These are phyloP conservation scores for Drosophila seclusa DNA, from an alignment of 2,888 invertebrate species.

Conservation along the genomic window DNA sequence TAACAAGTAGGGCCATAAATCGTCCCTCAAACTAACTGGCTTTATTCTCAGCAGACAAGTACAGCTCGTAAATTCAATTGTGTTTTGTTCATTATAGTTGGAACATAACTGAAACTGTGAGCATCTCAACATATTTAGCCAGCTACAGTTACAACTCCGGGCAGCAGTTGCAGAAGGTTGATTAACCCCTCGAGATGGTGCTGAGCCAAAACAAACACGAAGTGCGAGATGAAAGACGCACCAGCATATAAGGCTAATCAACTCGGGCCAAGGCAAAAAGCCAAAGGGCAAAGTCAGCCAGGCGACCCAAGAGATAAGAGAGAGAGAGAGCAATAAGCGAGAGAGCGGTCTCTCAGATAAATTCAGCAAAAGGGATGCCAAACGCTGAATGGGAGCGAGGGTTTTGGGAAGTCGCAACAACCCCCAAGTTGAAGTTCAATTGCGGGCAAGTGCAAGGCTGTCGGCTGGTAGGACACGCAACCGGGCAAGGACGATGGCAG, in stretches of 20 bases:
- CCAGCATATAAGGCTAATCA: constrained; percentile 32
- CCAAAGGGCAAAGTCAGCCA: constrained; percentile 26
- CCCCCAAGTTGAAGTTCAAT: constrained; percentile 70
- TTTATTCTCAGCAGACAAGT: constrained; percentile 32
- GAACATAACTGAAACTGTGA: constrained; percentile 42
- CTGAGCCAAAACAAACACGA: constrained; percentile 39
- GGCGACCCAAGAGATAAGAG: constrained; percentile 1
- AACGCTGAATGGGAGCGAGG: constrained; percentile 44
- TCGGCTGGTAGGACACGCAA: constrained; percentile 40
- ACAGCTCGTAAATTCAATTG: constrained; percentile 51
- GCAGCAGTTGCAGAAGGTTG: constrained; percentile 54
- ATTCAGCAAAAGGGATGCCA: constrained; percentile 59
- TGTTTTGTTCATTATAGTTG: constrained; percentile 29
- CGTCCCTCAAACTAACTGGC: constrained; percentile 30
- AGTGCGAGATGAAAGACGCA: constrained; percentile 30
- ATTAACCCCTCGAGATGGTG: constrained; percentile 67
- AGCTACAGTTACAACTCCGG: constrained; percentile 24
- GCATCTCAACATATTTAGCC: constrained; percentile 24
- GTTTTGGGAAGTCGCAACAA: constrained; percentile 34
- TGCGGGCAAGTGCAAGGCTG: constrained; percentile 76
- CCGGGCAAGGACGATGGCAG: constrained; percentile 49
- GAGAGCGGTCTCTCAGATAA: constrained; percentile 62
- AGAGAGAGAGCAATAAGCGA: not conserved
- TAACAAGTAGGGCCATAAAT: constrained; percentile 38
- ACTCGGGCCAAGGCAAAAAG: constrained; percentile 7